phyloP scores from a whole-genome alignment of 2,113 vertebrate species.

The Arothron firmamentum region DNA sequence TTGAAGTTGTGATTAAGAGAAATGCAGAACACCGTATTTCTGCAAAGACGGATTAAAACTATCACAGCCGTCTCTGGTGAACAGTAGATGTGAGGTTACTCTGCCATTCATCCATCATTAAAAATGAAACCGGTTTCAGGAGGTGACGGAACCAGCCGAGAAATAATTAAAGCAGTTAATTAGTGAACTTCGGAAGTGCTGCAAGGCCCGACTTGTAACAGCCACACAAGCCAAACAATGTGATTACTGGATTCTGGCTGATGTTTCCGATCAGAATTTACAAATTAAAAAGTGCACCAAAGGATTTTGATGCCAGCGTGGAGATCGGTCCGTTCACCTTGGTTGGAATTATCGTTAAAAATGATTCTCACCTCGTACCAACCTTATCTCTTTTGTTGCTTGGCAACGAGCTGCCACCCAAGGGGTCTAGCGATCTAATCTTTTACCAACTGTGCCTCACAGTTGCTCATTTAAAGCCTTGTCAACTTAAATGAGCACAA shows the following conservation, averaged over 20 bases:
- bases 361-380: constrained; percentile 3
- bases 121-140: neutral
- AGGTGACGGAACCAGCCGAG: neutral
- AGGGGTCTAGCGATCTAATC: constrained; percentile 19
- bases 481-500: constrained; percentile 16
- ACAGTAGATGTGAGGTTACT: too few relatives aligned
- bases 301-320: neutral
- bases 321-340: neutral
- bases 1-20: too few relatives aligned
- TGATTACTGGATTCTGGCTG: constrained; percentile 10
- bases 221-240: constrained; percentile 4
- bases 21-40: too few relatives aligned
- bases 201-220: constrained; percentile 14
- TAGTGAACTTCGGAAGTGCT: neutral
- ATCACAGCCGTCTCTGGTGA: too few relatives aligned
- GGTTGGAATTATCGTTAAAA: neutral
- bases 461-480: constrained; percentile 11
- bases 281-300: neutral
- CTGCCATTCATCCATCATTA: too few relatives aligned
- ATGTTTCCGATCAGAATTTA: neutral
- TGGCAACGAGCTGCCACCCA: constrained; percentile 74
- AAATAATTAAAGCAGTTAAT: neutral
- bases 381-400: constrained; percentile 72
- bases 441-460: constrained; percentile 17
- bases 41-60: too few relatives aligned